These are phyloP conservation scores for Lepidurus arcticus DNA, from an alignment of 1,140 invertebrate genomes.

Conservation along the genomic window DNA sequence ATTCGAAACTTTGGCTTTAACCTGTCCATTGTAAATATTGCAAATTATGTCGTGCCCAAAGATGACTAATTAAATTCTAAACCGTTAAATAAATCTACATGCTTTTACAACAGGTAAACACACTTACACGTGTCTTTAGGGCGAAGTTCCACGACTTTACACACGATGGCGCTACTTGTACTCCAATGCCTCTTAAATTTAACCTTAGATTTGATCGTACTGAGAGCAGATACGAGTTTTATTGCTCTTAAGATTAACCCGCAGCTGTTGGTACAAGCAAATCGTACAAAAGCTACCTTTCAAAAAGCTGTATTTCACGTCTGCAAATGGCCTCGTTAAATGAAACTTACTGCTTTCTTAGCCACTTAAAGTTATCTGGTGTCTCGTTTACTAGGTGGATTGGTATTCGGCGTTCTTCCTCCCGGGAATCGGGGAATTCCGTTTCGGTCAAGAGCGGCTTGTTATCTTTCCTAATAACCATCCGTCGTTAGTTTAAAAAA, in stretches of 20 bases:
- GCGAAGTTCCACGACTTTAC: no score
- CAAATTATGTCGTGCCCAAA: no score
- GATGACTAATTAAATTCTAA: not conserved
- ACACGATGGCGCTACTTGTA: no score
- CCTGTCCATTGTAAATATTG: constrained; percentile 20
- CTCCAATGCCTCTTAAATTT: no score
- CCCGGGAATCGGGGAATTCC: not conserved
- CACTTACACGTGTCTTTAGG: no score
- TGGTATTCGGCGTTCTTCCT: not conserved
- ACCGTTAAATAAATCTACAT: not conserved
- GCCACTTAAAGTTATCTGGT: no score
- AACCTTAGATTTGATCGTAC: no score
- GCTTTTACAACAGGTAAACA: not conserved
- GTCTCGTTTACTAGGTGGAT: no score
- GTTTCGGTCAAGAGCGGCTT: not conserved
- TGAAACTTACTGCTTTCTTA: not conserved
- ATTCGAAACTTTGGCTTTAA: constrained; percentile 29
- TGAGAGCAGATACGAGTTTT: no score
- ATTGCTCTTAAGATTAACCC: no score
- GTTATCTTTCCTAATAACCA: not conserved
- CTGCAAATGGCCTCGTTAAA: not conserved
- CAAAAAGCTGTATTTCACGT: not conserved
- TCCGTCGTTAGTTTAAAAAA: not conserved
- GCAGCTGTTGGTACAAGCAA: no score
- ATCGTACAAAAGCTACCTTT: not conserved